Percentiles rank a stretch among this genome's conserved stretches.
Evolutionary conservation across 2,888 invertebrate species (phyloP).

Genomic region (Ormyrus nitidulus): DNA sequence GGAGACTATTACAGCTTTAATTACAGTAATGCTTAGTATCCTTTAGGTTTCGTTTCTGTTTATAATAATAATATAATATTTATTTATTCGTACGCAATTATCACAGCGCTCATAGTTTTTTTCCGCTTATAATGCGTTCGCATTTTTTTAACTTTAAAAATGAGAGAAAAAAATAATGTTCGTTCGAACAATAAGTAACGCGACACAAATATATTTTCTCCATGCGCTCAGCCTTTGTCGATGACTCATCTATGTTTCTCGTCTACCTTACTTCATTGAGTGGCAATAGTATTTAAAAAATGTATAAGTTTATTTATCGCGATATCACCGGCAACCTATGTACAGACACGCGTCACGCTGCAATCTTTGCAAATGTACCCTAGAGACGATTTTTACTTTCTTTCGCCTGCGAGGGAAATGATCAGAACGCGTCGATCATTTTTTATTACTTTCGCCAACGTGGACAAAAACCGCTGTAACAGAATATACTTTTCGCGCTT

Average conservation of each 20-base stretch:
- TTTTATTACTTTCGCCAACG: not conserved
- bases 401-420: not conserved
- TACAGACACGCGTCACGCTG: conserved; percentile 10
- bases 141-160: conserved; percentile 35
- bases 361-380: conserved; percentile 26
- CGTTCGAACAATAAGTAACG: conserved; percentile 28
- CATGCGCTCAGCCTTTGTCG: conserved; percentile 3
- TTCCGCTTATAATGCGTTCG: conserved; percentile 61
- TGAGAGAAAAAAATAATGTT: conserved; percentile 15
- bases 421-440: not conserved
- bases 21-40: conserved; percentile 62
- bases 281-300: conserved; percentile 6
- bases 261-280: conserved; percentile 1
- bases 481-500: conserved; percentile 25
- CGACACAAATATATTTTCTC: conserved; percentile 30
- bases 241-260: conserved; percentile 14
- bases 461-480: conserved; percentile 18
- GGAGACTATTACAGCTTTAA: conserved; percentile 41
- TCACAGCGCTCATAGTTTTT: conserved; percentile 74
- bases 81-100: conserved; percentile 71
- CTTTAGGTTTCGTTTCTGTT: conserved; percentile 47
- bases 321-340: conserved; percentile 12
- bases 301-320: conserved; percentile 13
- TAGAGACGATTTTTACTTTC: conserved; percentile 20
- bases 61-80: conserved; percentile 64